Evolutionary conservation across 2,888 invertebrate species (phyloP).

Genomic region (Drosophila meridionalis): DNA sequence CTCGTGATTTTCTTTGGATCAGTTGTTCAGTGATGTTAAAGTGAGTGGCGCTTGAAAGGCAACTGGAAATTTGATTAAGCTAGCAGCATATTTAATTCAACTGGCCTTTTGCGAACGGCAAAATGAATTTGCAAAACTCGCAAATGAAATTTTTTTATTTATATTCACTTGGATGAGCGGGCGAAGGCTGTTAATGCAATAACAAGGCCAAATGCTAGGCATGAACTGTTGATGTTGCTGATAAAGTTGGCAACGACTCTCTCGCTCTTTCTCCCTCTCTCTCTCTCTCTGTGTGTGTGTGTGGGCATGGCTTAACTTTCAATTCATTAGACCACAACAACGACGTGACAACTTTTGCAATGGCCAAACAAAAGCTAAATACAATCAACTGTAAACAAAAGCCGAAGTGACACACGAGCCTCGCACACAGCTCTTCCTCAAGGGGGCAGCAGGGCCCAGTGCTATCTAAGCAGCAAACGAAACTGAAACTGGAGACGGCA

Average conservation of each 20-base stretch:
- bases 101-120: constrained; percentile 10
- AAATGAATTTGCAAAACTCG: constrained; percentile 45
- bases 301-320: constrained; percentile 61
- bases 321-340: constrained; percentile 72
- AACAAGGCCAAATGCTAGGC: constrained; percentile 33
- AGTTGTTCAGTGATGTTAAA: background rate
- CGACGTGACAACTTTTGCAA: constrained; percentile 65
- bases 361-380: constrained; percentile 73
- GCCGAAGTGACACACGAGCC: constrained; percentile 63
- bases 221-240: constrained; percentile 11
- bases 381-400: constrained; percentile 75
- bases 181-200: constrained; percentile 35
- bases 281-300: background rate
- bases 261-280: background rate
- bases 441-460: background rate
- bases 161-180: constrained; percentile 2
- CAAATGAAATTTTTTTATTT: constrained; percentile 38
- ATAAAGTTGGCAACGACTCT: constrained; percentile 11
- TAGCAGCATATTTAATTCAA: constrained; percentile 33
- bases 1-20: background rate
- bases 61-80: constrained; percentile 38
- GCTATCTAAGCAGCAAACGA: constrained; percentile 15
- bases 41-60: background rate
- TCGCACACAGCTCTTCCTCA: background rate
- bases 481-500: constrained; percentile 31